Conservation (phyloP, 2,888 invertebrate genomes). For the Agrochola circellaris region DNA sequence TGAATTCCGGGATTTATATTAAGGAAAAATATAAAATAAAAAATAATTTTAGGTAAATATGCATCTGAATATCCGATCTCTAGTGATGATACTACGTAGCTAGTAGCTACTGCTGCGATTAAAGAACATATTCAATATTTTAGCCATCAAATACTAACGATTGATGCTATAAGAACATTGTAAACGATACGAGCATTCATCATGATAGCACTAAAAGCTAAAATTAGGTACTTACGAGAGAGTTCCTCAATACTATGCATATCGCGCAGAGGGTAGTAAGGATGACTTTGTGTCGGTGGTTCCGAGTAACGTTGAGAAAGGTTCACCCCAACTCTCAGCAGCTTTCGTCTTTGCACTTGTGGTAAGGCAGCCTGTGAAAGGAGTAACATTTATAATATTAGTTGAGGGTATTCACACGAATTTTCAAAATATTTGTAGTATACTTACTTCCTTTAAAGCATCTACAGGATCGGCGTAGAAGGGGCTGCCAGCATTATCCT, state of each 20-base stretch:
- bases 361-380: slow-evolving; percentile 81
- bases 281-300: slow-evolving; percentile 89
- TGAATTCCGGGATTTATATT: too few species aligned
- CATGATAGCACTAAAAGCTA: background rate
- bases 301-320: slow-evolving; percentile 92
- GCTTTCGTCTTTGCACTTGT: slow-evolving; percentile 86
- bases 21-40: too few species aligned
- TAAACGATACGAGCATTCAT: background rate
- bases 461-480: slow-evolving; percentile 98
- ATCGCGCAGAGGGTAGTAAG: slow-evolving; percentile 87
- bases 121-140: background rate
- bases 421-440: background rate
- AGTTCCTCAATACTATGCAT: slow-evolving; percentile 90
- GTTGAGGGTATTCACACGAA: background rate
- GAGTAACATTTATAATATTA: background rate
- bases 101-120: too few species aligned
- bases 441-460: slow-evolving; percentile 92
- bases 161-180: background rate
- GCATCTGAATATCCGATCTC: too few species aligned
- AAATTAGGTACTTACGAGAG: slow-evolving; percentile 82
- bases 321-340: slow-evolving; percentile 83
- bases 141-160: background rate
- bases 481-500: slow-evolving; percentile 94
- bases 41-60: too few species aligned
- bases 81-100: too few species aligned